Conservation (phyloP, 1,140 invertebrate species). For the Ceratina calcarata region DNA sequence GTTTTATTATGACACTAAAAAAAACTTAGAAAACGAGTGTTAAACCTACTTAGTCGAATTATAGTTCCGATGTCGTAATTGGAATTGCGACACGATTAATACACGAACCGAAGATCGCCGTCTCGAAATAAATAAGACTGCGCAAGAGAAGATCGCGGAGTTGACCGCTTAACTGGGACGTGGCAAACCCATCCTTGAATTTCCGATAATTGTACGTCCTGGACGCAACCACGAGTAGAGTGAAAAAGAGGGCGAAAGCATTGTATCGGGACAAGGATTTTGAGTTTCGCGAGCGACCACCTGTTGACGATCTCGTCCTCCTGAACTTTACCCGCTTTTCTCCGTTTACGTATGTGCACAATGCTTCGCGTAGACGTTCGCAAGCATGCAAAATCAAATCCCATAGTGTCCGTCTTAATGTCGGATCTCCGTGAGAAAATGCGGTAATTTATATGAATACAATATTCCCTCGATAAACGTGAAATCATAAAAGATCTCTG, state of each 20-base stretch:
- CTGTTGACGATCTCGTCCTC: constrained; percentile 63
- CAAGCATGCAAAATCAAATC: constrained; percentile 35
- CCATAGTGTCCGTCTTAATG: not conserved
- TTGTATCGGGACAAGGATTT: constrained; percentile 54
- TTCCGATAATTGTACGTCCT: constrained; percentile 48
- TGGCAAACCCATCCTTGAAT: constrained; percentile 21
- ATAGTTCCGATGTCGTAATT: not conserved
- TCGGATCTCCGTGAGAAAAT: constrained; percentile 25
- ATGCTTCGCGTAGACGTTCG: constrained; percentile 32
- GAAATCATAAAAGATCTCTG: too few species aligned
- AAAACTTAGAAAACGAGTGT: not conserved
- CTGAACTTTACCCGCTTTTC: constrained; percentile 58
- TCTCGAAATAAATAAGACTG: constrained; percentile 32
- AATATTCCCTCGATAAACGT: too few species aligned
- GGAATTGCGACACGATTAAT: not conserved
- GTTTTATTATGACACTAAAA: not conserved
- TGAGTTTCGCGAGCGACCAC: constrained; percentile 65
- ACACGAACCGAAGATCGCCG: not conserved
- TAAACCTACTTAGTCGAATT: not conserved
- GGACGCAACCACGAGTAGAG: constrained; percentile 15
- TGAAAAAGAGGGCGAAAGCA: not conserved
- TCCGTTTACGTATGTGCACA: constrained; percentile 7
- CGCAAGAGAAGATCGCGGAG: not conserved
- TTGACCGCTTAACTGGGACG: constrained; percentile 18
- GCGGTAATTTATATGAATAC: not conserved